These are phyloP conservation scores for Thalassarche chlororhynchos DNA, from an alignment of 2,113 vertebrate genomes.

Conservation along the genomic window DNA sequence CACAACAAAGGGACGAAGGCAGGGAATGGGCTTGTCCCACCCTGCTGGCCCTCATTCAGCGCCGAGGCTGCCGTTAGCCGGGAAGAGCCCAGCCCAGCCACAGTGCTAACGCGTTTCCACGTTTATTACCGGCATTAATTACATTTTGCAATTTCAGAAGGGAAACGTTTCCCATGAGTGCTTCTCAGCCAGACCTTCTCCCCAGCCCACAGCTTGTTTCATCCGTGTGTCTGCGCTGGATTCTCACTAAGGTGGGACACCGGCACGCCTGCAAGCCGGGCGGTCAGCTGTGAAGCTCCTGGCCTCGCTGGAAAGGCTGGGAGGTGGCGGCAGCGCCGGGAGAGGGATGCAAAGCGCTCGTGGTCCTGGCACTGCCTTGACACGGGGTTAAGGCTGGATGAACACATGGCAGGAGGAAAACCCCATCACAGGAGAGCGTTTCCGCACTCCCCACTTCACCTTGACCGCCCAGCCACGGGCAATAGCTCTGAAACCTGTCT, in stretches of 20 bases:
- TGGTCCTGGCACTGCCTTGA: neutral
- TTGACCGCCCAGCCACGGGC: rapidly evolving
- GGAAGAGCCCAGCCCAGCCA: neutral
- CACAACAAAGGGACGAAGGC: neutral
- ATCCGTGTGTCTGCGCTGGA: neutral
- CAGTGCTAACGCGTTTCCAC: neutral
- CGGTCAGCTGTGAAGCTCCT: neutral
- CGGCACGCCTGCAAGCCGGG: neutral
- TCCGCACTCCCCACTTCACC: neutral
- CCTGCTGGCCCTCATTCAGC: rapidly evolving
- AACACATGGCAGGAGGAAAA: neutral
- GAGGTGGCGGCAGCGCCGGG: rapidly evolving
- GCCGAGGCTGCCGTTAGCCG: rapidly evolving
- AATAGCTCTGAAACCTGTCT: neutral
- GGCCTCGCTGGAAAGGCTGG: neutral
- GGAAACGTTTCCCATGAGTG: neutral
- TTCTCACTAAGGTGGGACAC: neutral
- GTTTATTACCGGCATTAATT: neutral
- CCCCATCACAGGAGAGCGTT: neutral
- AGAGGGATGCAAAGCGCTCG: neutral
- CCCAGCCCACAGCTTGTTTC: neutral
- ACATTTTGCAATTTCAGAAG: neutral
- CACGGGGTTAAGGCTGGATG: neutral
- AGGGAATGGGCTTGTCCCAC: neutral
- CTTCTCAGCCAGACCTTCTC: neutral